Base-by-base conservation (phyloP, 2,113 vertebrate genomes). In the Ictalurus furcatus region DNA sequence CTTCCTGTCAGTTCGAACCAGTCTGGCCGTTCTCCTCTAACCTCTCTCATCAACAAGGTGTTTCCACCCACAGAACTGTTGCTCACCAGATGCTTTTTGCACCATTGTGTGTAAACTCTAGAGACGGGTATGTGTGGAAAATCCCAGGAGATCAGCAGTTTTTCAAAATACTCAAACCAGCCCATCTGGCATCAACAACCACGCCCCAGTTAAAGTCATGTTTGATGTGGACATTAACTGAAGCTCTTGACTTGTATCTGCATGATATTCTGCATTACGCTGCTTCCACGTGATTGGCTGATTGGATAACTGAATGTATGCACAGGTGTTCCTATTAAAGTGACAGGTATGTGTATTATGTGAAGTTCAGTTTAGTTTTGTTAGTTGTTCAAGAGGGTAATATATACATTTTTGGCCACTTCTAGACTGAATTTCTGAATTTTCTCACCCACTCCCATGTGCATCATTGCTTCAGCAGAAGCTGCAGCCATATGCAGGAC, bases 391-490 rank as follows among this genome's bases (percentile, higher is more conserved):
- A 28, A 65, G 23, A 52, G 7, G 48, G 8, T 9, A 48, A 61
- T 61, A 13, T n/a, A 14, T 67, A 14, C 3, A 14, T 30, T 69
- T 30, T 30, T 69, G 65, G 12, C 28, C 12, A 61, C 21, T 61
- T 4, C 5, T 17, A 61, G 59, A 21, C 19, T 44, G 34, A 48
- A 48, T 48, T 48, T 48, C 19, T 76, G 17, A 48, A 48, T 48
- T 48, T 7, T 48, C 44, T 48, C 44, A 48, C 40, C 17, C 34
- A 9, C 17, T 76, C 19, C 23, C 8, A 21, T 40, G 54, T 23
- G n/a, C 54, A 86, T 88, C 89, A 88, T 58, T 23, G 19, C 58
- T 40, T 63, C 25, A 34, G 67, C 58, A 56, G 63, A 54, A 61
- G 79, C 89, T 65, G 56, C 59, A 58, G 48, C 76, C 76, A 23